Evolutionary conservation across 2,113 vertebrate genomes (phyloP), one percentile per base, ranked within the genome.

Genomic region (Hemichromis elongatus): DNA sequence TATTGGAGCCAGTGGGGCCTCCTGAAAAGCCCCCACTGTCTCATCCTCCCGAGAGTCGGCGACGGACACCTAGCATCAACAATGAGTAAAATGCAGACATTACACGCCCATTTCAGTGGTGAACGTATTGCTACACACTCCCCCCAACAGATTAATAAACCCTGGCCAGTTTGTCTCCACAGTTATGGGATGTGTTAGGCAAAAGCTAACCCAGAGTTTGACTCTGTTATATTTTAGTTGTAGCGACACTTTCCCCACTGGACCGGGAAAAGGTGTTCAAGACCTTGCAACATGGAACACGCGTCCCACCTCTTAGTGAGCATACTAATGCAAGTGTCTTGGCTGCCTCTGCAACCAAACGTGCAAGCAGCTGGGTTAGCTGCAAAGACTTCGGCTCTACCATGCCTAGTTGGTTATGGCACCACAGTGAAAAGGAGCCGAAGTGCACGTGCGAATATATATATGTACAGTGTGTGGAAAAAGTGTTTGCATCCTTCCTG

Each of bases 21-120:
- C 56, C 56, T 57, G 56, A 57, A 26, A 57, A 30, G 56, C 26
- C 56, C 26, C 26, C 0, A 4, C 14, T 18, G 56, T 57, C 2
- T 57, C 56, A 30, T 9, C 14, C 26, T 57, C 56, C 56, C 56
- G 14, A 57, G 56, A 57, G 14, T 30, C 0, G 3, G 56, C 4
- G 1, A 57, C 8, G 14, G 30, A 57, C 3, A 0, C 56, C 4
- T 30, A 57, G 26, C 26, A 0, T 57, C 56, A 57, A 26, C 56
- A 57, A 26, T 57, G 56, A 30, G 26, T 14, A 2, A 6, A 56
- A 14, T 56, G 54, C 56, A 57, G 56, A 30, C 26, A 28, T 26
- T 57, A 57, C 26, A 57, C 56, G 18, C 7, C 14, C 55, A 26
- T 30, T 30, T 57, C 26, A 57, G 55, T 9, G 24, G 55, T 57